phyloP scores from a whole-genome alignment of 2,888 invertebrate genomes.

The Glaucopsyche alexis region DNA sequence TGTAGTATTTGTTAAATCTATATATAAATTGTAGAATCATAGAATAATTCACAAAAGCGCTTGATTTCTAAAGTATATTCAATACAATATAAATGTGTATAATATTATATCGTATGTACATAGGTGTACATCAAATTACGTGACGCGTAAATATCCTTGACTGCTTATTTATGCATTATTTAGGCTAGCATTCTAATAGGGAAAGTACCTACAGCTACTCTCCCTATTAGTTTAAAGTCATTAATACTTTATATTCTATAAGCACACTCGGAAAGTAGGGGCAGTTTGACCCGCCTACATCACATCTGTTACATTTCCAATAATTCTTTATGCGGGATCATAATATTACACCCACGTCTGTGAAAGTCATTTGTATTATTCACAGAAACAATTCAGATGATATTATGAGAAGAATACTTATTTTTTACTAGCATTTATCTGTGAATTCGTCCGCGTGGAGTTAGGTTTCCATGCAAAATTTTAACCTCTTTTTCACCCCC shows the following conservation, averaged over 20 bases:
- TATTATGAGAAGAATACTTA: background rate
- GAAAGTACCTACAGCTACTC: background rate
- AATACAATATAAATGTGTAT: no score
- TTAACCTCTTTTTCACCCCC: no score
- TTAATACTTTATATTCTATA: background rate
- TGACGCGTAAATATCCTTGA: background rate
- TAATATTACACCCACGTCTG: background rate
- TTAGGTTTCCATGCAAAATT: no score
- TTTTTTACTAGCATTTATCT: no score
- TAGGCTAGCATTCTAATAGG: background rate
- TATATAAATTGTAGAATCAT: no score
- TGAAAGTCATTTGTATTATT: background rate
- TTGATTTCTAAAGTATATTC: no score
- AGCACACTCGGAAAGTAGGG: background rate
- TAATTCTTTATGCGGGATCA: background rate
- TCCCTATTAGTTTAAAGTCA: background rate
- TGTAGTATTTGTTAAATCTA: no score
- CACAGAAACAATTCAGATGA: background rate
- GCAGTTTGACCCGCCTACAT: background rate
- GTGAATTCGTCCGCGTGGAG: no score
- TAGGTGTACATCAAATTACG: no score
- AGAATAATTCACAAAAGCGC: no score
- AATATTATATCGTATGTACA: no score
- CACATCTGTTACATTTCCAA: background rate
- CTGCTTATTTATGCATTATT: background rate